Base-by-base conservation (phyloP, 1,140 invertebrate genomes). In the Thaumetopoea pityocampa region DNA sequence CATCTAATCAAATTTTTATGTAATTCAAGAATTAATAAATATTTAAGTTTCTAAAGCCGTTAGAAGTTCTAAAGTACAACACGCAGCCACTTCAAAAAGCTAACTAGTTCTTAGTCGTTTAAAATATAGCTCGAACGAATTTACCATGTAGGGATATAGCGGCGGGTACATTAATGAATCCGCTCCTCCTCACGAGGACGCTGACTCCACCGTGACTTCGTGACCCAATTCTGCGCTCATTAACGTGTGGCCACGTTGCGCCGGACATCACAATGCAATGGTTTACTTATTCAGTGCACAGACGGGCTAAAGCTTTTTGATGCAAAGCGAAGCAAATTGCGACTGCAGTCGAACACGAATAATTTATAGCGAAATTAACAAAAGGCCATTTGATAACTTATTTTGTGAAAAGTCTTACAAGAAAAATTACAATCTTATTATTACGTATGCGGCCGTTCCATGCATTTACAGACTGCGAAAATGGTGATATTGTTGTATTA, bases 151-250 rank as follows among this genome's bases (percentile, higher is more conserved):
- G 36, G 24, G 24, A 38, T 38, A 18, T 38, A 38, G 24, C 24
- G 3, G 22, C 9, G 2, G 22, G 8, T 38, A 38, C 36, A 14
- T 41, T 41, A 30, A 40, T 40, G 19, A 40, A 40, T 30, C 37
- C 37, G 27, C 27, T n/a, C n/a, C n/a, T n/a, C n/a, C n/a, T n/a
- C n/a, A 19, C 6, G 27, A 30, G 27, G 26, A 9, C 37, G 37
- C 37, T 32, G 37, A 30, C 37, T 30, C 28, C 28, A 20, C 14
- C 27, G 37, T 41, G 37, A 41, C 27, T 41, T 44, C 52, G 42
- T 73, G 67, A 67, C 64, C 67, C 60, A 71, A 56, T 69, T 71
- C 52, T 58, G 33, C 58, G 48, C 68, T 76, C 68, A 76, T 76
- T 72, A 76, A 76, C 64, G 68, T 62, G 57, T 60, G 61, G 45